Conservation (phyloP, 2,888 invertebrate genomes). For the Aquatica leii region DNA sequence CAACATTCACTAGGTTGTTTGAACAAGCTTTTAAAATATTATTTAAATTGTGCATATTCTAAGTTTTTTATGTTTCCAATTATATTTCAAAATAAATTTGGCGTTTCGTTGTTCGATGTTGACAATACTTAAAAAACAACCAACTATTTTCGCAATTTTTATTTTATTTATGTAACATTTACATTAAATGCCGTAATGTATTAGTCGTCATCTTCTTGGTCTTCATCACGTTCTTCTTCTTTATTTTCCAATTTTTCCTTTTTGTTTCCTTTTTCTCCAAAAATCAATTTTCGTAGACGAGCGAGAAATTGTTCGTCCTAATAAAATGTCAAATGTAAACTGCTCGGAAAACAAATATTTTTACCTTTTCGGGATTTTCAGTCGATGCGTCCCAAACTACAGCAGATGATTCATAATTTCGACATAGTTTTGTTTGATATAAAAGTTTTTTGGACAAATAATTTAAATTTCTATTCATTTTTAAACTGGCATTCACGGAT, state of each 20-base stretch:
- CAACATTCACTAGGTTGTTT: background rate
- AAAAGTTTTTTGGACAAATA: background rate
- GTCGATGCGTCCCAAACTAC: background rate
- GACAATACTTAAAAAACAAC: too few relatives aligned
- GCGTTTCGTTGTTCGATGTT: too few relatives aligned
- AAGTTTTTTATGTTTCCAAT: too few relatives aligned
- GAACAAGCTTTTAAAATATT: background rate
- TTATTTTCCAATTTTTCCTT: background rate
- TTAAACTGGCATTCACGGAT: background rate
- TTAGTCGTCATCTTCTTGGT: background rate
- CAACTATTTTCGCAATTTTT: too few relatives aligned
- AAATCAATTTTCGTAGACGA: background rate
- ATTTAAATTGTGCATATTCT: too few relatives aligned
- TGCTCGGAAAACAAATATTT: too few relatives aligned
- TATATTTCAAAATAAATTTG: too few relatives aligned
- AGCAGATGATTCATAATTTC: background rate
- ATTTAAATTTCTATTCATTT: background rate
- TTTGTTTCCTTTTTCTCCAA: background rate
- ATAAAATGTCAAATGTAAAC: background rate
- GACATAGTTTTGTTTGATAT: background rate
- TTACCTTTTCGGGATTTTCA: background rate
- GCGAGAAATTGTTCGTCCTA: constrained; percentile 5
- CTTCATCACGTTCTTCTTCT: background rate
- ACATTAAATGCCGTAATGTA: background rate
- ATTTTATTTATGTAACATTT: too few relatives aligned